Percentiles rank a stretch among this genome's conserved stretches.
These are phyloP conservation scores for Berghia stephanieae DNA, from an alignment of 1,140 invertebrate genomes.

Conservation along the genomic window DNA sequence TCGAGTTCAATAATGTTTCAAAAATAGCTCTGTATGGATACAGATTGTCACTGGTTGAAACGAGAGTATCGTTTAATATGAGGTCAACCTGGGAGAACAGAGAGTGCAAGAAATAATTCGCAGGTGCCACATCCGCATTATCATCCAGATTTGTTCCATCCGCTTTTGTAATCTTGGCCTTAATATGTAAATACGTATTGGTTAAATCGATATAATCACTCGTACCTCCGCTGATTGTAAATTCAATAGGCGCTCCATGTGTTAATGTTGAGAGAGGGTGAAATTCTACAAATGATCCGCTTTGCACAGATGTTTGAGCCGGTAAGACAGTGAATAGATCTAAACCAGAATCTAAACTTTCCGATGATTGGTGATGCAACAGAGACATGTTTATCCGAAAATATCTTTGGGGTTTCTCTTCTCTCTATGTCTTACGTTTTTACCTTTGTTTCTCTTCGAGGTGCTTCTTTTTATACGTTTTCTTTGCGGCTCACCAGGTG, in stretches of 20 bases:
- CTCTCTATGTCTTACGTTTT: neutral
- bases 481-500: neutral
- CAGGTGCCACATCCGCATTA: neutral
- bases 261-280: too few species aligned
- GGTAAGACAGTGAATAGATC: neutral
- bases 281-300: too few species aligned
- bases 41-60: too few species aligned
- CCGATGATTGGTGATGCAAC: constrained; percentile 10
- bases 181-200: neutral
- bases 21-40: too few species aligned
- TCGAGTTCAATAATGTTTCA: too few species aligned
- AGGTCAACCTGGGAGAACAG: constrained; percentile 20
- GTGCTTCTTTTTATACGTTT: constrained; percentile 14
- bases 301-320: too few species aligned
- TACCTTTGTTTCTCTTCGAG: neutral
- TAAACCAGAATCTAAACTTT: neutral
- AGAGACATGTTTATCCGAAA: constrained; percentile 12
- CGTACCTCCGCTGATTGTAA: too few species aligned
- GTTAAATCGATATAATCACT: neutral
- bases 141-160: too few species aligned
- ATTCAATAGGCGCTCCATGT: too few species aligned
- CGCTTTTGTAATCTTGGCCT: neutral
- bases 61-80: constrained; percentile 9
- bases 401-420: constrained; percentile 11
- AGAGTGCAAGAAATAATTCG: constrained; percentile 15